These are phyloP conservation scores for Poicephalus gulielmi DNA, from an alignment of 2,113 vertebrate genomes.

Conservation along the genomic window DNA sequence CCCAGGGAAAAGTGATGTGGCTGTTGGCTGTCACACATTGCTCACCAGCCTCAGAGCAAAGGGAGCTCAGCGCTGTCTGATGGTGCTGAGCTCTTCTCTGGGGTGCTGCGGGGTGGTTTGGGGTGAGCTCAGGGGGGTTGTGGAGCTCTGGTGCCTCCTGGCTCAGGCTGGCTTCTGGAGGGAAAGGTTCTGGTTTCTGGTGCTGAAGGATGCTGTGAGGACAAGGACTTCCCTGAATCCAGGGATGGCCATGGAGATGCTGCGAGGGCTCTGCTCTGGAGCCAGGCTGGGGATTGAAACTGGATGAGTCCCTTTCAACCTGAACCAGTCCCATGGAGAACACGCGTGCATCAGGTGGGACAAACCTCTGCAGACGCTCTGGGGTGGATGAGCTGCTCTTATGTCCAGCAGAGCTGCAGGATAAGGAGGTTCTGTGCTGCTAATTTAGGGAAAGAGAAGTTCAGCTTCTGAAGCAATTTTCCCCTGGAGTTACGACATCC, in stretches of 20 bases:
- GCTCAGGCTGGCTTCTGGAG: not conserved
- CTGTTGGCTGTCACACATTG: not conserved
- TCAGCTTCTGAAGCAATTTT: not conserved
- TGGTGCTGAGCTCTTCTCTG: not conserved
- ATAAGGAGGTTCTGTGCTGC: not conserved
- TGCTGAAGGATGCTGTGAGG: not conserved
- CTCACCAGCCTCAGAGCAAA: not conserved
- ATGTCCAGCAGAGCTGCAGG: not conserved
- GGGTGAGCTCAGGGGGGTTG: not conserved
- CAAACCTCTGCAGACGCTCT: not conserved
- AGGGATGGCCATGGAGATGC: not conserved
- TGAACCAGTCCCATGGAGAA: not conserved
- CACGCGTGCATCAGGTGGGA: rapidly evolving
- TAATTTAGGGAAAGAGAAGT: not conserved
- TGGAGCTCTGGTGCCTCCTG: not conserved
- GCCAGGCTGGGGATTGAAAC: not conserved
- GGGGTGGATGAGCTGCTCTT: not conserved
- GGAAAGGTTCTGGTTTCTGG: not conserved
- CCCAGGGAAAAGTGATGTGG: not conserved
- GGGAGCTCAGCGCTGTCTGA: rapidly evolving
- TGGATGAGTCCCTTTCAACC: not conserved
- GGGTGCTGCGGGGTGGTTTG: not conserved
- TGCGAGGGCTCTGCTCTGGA: not conserved
- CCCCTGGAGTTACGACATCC: not conserved
- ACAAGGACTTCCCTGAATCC: not conserved